phyloP scores from a whole-genome alignment of 2,113 vertebrate genomes.

The Oriolus oriolus region DNA sequence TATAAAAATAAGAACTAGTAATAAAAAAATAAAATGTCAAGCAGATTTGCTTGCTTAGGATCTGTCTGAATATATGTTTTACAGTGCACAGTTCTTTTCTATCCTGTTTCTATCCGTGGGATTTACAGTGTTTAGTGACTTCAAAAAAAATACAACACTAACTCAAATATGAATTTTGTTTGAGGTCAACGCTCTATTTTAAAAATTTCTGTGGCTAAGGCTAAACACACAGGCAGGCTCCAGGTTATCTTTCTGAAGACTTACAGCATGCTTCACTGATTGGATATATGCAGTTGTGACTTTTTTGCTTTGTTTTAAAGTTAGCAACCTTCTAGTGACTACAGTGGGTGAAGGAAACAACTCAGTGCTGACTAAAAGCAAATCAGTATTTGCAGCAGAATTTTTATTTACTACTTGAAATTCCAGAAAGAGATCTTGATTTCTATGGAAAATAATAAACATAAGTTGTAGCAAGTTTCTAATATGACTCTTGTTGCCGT shows the following conservation, averaged over 20 bases:
- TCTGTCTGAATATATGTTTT: neutral
- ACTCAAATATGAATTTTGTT: neutral
- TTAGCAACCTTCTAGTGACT: neutral
- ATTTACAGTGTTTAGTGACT: neutral
- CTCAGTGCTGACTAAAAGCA: neutral
- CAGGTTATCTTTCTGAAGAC: neutral
- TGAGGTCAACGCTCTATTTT: neutral
- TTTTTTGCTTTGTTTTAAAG: neutral
- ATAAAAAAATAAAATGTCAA: neutral
- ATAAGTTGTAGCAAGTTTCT: neutral
- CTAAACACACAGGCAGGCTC: neutral
- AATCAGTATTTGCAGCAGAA: neutral
- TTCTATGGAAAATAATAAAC: constrained; percentile 43
- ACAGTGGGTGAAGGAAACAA: neutral
- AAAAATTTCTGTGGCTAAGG: neutral
- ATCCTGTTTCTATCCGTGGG: neutral
- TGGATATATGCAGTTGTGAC: neutral
- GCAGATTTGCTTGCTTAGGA: neutral
- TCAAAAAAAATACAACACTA: neutral
- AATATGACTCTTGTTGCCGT: neutral
- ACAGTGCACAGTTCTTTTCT: neutral
- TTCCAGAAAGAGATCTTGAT: neutral
- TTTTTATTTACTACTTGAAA: neutral
- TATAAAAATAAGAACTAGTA: neutral
- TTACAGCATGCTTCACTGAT: neutral